Conservation (phyloP, 1,140 invertebrate genomes). For the Anoplophora glabripennis region DNA sequence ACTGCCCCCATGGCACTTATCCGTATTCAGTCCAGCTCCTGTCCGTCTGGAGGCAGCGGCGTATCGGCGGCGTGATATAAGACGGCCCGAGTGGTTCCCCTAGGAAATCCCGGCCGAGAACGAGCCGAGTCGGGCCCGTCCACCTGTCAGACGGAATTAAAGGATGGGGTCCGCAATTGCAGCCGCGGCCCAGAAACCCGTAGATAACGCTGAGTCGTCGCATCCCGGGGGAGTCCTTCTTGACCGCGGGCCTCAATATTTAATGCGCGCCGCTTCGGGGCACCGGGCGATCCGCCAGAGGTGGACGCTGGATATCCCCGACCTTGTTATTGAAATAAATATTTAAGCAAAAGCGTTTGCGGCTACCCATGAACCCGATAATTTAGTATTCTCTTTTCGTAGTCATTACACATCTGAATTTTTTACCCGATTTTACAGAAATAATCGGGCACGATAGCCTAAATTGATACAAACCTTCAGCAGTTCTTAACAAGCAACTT, state of each 20-base stretch:
- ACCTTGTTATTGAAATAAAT: too few species aligned
- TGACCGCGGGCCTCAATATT: slow-evolving; percentile 42
- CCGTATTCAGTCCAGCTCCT: slow-evolving; percentile 30
- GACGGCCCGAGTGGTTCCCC: slow-evolving; percentile 39
- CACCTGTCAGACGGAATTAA: slow-evolving; percentile 48
- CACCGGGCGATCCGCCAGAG: background rate
- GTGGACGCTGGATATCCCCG: background rate
- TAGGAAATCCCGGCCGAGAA: slow-evolving; percentile 38
- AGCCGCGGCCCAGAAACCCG: slow-evolving; percentile 34
- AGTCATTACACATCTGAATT: too few species aligned
- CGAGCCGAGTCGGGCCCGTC: slow-evolving; percentile 32
- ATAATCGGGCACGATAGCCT: too few species aligned
- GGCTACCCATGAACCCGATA: too few species aligned
- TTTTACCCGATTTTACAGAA: too few species aligned
- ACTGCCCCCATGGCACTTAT: slow-evolving; percentile 24
- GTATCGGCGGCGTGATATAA: slow-evolving; percentile 40
- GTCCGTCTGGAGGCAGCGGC: slow-evolving; percentile 21
- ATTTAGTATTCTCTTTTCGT: too few species aligned
- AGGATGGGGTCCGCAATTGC: slow-evolving; percentile 42
- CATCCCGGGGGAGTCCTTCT: slow-evolving; percentile 31
- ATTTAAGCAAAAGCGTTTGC: too few species aligned
- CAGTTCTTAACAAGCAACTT: too few species aligned
- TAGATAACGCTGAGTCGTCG: slow-evolving; percentile 40
- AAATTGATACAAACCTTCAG: too few species aligned
- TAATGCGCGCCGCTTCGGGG: slow-evolving; percentile 36